Evolutionary conservation across 2,888 invertebrate species (phyloP).

Genomic region (Dasypogon diadema): DNA sequence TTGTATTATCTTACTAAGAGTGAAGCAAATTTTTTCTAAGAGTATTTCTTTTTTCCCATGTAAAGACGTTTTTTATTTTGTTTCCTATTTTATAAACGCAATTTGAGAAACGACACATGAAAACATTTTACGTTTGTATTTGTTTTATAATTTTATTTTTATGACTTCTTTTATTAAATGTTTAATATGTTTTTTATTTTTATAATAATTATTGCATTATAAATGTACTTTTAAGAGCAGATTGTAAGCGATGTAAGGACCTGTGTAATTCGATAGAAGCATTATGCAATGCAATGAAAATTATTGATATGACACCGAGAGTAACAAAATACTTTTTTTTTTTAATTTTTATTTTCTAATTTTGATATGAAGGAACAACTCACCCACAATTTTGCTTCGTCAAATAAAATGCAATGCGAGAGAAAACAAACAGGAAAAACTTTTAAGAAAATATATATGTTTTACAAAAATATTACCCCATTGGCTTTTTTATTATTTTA

Average conservation of each 20-base stretch:
- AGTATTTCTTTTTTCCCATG: conserved; percentile 9
- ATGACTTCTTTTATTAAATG: conserved; percentile 49
- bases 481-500: conserved; percentile 48
- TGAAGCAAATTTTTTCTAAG: background rate
- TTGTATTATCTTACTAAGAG: background rate
- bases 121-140: conserved; percentile 33
- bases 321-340: conserved; percentile 45
- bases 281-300: conserved; percentile 46
- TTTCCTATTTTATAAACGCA: conserved; percentile 27
- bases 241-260: conserved; percentile 43
- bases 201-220: conserved; percentile 47
- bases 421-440: conserved; percentile 36
- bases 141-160: conserved; percentile 47
- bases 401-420: conserved; percentile 45
- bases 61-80: conserved; percentile 17
- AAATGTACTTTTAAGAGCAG: conserved; percentile 42
- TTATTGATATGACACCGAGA: conserved; percentile 47
- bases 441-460: conserved; percentile 53
- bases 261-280: conserved; percentile 24
- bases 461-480: conserved; percentile 52
- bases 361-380: conserved; percentile 22
- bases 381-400: conserved; percentile 50
- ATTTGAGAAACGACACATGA: conserved; percentile 12
- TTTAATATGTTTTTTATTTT: conserved; percentile 50
- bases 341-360: conserved; percentile 50